These are phyloP conservation scores for Fulmarus glacialis DNA, from an alignment of 2,113 vertebrate genomes.

Conservation along the genomic window DNA sequence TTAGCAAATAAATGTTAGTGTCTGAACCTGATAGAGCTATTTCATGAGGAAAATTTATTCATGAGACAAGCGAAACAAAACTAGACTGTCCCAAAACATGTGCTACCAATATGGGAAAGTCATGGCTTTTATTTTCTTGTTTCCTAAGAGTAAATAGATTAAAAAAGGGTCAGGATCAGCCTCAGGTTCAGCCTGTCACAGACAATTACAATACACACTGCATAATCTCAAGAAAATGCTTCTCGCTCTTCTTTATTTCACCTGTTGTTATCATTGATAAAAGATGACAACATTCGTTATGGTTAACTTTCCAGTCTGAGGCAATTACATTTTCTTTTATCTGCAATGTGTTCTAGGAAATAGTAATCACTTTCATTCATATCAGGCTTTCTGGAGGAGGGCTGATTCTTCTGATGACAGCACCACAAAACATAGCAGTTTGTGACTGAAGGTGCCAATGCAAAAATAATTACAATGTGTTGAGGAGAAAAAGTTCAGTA, in stretches of 20 bases:
- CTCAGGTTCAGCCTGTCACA: constrained; percentile 27
- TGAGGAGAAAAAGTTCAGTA: not conserved
- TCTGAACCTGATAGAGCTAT: not conserved
- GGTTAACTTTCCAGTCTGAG: constrained; percentile 34
- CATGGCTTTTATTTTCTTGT: not conserved
- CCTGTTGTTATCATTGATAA: constrained; percentile 57
- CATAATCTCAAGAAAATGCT: constrained; percentile 1
- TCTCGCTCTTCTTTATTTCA: not conserved
- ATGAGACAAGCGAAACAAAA: not conserved
- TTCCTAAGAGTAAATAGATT: not conserved
- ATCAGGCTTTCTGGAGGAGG: not conserved
- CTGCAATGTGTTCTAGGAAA: constrained; percentile 12
- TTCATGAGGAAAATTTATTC: not conserved
- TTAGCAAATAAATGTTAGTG: not conserved
- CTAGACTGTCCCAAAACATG: not conserved
- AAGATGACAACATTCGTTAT: constrained; percentile 46
- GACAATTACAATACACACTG: not conserved
- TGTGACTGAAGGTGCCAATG: not conserved
- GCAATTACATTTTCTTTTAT: constrained; percentile 17
- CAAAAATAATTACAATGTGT: not conserved
- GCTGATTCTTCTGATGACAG: not conserved
- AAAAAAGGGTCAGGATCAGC: constrained; percentile 27
- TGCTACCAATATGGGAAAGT: not conserved
- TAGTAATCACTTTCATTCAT: not conserved
- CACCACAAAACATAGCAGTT: not conserved